Evolutionary conservation across 2,888 invertebrate species (phyloP), one percentile per base, ranked within the genome.

Genomic region (Cataglyphis cursor): DNA sequence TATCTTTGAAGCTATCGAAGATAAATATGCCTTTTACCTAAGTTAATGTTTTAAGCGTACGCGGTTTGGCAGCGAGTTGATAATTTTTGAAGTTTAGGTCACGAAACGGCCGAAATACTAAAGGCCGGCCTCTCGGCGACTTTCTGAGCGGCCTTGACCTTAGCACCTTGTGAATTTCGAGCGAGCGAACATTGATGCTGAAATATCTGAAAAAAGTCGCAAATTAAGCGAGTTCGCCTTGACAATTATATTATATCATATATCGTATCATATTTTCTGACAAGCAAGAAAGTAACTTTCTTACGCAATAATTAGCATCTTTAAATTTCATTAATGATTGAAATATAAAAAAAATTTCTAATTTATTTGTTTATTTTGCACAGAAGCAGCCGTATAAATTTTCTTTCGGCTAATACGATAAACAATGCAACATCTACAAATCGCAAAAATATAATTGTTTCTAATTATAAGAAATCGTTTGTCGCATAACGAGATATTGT

Each of bases 21-120:
- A 21, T 5, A 44, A 38, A 70, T 51, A 51, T 15, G 12, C 4
- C 21, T 18, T 12, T 3, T 41, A 18, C 5, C 38, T 51, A 76
- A 75, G 4, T 65, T 18, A 61, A 62, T 59, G 76, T 72, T 87
- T 85, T 76, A 82, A 68, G 61, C 62, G 72, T 2, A 72, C 51
- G 9, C 15, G 21, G 31, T 21, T 74, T 76, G 76, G 28, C 65
- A 59, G 18, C n/a, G 62, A 12, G 21, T 44, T 83, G 88, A 88
- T 87, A 89, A 89, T 75, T 73, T 62, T 82, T 62, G 18, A 82
- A 73, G 87, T 87, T 83, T 82, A 82, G 82, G 84, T 89, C 85
- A 88, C 70, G 81, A 80, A 70, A 38, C 76, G 73, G n/a, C 28
- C 82, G 80, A 74, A 82, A 81, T 65, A 81, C 81, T 81, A 82